Evolutionary conservation across 2,888 invertebrate species (phyloP).

Genomic region (Scrobipalpa costella): DNA sequence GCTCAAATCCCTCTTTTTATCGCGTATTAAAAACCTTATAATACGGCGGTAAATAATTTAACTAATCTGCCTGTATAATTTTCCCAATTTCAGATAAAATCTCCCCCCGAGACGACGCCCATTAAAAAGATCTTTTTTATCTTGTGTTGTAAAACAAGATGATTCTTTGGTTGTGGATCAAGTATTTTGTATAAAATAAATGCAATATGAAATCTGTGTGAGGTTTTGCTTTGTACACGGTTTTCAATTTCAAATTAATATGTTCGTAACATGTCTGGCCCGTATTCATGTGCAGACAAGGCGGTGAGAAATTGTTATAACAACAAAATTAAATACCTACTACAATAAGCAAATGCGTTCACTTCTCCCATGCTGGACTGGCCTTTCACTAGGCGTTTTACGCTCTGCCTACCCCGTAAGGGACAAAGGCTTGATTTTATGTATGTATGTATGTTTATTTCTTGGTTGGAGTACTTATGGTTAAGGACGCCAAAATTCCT

Average conservation of each 20-base stretch:
- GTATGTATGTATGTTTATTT: too few relatives aligned
- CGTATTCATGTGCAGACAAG: too few relatives aligned
- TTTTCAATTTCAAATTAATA: background rate
- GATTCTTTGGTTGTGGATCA: background rate
- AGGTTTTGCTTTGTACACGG: background rate
- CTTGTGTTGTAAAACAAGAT: conserved; percentile 9
- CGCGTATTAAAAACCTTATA: background rate
- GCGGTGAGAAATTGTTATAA: too few relatives aligned
- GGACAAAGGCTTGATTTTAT: too few relatives aligned
- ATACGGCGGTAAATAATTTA: background rate
- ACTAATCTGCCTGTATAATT: conserved; percentile 14
- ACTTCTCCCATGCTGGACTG: too few relatives aligned
- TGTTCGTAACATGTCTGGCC: too few relatives aligned
- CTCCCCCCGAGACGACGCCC: background rate
- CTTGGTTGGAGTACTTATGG: too few relatives aligned
- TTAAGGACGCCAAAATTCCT: too few relatives aligned
- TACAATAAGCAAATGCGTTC: too few relatives aligned
- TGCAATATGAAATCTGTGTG: background rate
- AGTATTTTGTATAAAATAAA: background rate
- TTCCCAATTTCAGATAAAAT: conserved; percentile 14
- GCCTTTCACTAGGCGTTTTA: too few relatives aligned
- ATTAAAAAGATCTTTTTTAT: background rate
- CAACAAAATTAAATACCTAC: too few relatives aligned
- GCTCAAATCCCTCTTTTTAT: background rate
- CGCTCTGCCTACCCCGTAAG: too few relatives aligned